Conservation (phyloP, 2,888 invertebrate species). For the Eledone cirrhosa region DNA sequence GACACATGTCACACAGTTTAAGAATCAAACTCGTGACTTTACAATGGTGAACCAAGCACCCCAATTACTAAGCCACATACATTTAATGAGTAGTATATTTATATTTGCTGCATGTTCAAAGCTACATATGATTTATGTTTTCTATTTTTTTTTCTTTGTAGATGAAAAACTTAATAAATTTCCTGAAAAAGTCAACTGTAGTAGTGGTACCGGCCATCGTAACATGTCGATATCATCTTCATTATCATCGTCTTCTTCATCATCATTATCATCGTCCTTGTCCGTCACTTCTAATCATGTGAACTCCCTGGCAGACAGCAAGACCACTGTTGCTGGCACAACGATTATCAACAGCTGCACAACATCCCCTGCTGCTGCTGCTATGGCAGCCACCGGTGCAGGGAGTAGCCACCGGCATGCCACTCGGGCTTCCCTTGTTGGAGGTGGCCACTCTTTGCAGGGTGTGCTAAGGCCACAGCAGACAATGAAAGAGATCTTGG, state of each 20-base stretch:
- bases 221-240: conserved; percentile 7
- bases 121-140: not conserved
- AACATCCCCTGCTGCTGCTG: not conserved
- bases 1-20: too few species aligned
- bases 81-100: too few species aligned
- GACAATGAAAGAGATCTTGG: conserved; percentile 54
- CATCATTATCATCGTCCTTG: conserved; percentile 1
- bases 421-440: conserved; percentile 23
- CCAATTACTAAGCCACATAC: too few species aligned
- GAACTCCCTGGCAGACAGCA: conserved; percentile 13
- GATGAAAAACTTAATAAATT: conserved; percentile 23
- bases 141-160: conserved; percentile 2
- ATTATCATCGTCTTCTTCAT: conserved; percentile 1
- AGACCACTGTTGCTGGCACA: conserved; percentile 4
- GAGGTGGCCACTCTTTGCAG: conserved; percentile 25
- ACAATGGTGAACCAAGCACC: too few species aligned
- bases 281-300: conserved; percentile 11
- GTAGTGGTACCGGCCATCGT: conserved; percentile 12
- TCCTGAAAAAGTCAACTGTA: conserved; percentile 23
- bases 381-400: not conserved
- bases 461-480: conserved; percentile 37
- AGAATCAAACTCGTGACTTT: too few species aligned
- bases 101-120: too few species aligned
- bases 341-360: not conserved
- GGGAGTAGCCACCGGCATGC: conserved; percentile 28